These are phyloP conservation scores for Chionis minor DNA, from an alignment of 2,113 vertebrate species.

Conservation along the genomic window DNA sequence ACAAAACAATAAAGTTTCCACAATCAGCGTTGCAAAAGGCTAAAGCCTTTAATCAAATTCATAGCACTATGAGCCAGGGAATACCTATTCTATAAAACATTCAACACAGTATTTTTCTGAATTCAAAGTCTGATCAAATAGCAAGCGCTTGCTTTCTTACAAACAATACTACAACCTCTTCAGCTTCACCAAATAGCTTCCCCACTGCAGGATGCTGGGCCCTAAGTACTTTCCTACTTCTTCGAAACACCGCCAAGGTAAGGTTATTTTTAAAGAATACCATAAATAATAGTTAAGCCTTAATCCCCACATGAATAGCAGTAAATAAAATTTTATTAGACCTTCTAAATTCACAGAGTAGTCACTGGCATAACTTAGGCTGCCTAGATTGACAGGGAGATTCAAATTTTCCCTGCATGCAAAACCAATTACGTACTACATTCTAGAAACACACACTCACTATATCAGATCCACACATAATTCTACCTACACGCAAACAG, in stretches of 20 bases:
- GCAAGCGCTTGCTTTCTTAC: neutral
- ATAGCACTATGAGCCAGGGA: neutral
- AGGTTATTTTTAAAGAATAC: neutral
- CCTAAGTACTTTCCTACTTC: neutral
- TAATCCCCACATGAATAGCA: neutral
- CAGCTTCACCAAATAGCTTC: neutral
- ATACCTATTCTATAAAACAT: neutral
- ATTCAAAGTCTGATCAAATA: neutral
- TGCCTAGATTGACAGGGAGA: neutral
- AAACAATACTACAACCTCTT: neutral
- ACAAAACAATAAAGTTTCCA: neutral
- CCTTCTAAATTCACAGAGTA: neutral
- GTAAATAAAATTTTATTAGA: slow-evolving; percentile 9
- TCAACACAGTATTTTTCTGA: neutral
- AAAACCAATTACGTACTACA: neutral
- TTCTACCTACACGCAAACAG: neutral
- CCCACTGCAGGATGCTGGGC: neutral
- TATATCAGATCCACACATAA: neutral
- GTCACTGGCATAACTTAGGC: neutral
- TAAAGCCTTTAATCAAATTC: neutral
- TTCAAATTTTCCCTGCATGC: neutral
- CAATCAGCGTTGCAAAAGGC: neutral
- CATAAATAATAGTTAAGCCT: neutral
- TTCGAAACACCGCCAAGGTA: neutral
- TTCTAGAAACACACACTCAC: neutral